phyloP scores from a whole-genome alignment of 2,797 vertebrate species.

The Ctenochaetus hawaiiensis region DNA sequence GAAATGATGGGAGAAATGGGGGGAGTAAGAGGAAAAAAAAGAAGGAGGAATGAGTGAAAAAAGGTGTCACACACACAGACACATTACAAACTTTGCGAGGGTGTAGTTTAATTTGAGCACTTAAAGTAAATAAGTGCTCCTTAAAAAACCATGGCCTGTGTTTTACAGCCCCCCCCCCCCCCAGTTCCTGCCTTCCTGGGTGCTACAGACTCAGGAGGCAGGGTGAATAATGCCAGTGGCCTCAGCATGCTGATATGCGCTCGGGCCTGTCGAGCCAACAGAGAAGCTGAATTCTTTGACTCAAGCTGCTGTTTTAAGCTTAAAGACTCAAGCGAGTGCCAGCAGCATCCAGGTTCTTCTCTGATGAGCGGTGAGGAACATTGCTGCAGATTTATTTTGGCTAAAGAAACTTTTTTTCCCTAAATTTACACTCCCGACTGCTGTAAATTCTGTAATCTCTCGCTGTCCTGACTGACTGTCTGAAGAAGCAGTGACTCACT shows the following conservation, averaged over 20 bases:
- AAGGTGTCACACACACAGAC: constrained; percentile 45
- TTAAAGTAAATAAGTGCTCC: constrained; percentile 69
- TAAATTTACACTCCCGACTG: not conserved
- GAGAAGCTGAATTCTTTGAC: constrained; percentile 64
- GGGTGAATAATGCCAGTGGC: constrained; percentile 49
- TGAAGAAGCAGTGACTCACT: not conserved
- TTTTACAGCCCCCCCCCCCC: constrained; percentile 50
- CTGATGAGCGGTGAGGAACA: not conserved
- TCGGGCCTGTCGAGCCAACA: constrained; percentile 71
- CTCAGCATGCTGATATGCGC: constrained; percentile 74
- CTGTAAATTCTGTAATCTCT: not conserved
- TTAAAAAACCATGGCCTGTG: constrained; percentile 48
- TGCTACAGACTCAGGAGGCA: constrained; percentile 36
- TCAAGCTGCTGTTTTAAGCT: constrained; percentile 32
- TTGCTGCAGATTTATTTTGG: not conserved
- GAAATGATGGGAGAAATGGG: constrained; percentile 25
- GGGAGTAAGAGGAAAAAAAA: not conserved
- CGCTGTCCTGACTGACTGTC: not conserved
- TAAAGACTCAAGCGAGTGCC: constrained; percentile 25
- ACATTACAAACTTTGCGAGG: constrained; percentile 48
- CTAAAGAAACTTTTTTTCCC: not conserved
- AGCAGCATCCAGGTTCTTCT: constrained; percentile 25
- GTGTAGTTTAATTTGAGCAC: constrained; percentile 65
- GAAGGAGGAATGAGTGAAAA: constrained; percentile 17
- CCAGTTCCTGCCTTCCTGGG: constrained; percentile 58